Evolutionary conservation across 2,113 vertebrate species (phyloP).

Genomic region (Podocnemis expansa): DNA sequence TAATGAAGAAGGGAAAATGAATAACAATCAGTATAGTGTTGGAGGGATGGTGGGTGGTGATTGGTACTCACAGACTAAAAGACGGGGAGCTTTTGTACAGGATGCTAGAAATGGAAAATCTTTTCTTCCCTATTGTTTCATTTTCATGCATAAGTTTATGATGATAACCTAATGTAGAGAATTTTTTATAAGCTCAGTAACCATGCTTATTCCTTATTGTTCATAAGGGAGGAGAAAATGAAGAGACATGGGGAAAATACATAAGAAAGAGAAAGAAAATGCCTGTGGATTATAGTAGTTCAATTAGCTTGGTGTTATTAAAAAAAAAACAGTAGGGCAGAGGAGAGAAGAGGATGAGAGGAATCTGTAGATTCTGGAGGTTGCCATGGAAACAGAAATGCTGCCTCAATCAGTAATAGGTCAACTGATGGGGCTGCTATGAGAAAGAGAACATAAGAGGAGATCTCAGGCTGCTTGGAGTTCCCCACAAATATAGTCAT

Average conservation of each 20-base stretch:
- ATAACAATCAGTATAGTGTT: neutral
- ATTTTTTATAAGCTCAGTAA: neutral
- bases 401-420: slow-evolving; percentile 75
- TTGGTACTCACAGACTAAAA: neutral
- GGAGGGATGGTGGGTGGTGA: neutral
- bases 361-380: slow-evolving; percentile 10
- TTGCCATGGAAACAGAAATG: slow-evolving; percentile 80
- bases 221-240: neutral
- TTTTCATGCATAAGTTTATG: neutral
- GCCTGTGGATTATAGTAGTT: neutral
- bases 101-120: neutral
- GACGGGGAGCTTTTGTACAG: neutral
- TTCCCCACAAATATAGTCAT: neutral
- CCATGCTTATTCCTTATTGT: neutral
- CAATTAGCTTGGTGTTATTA: neutral
- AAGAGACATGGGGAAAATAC: neutral
- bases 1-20: neutral
- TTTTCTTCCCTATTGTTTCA: neutral
- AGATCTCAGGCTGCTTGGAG: neutral
- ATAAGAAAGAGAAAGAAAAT: neutral
- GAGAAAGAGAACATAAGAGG: neutral
- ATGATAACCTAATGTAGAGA: neutral
- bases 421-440: slow-evolving; percentile 53
- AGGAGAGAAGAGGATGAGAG: neutral
- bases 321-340: neutral